These are phyloP conservation scores for Pseudococcus jackbeardsleyi DNA, from an alignment of 2,888 invertebrate genomes.

Conservation along the genomic window DNA sequence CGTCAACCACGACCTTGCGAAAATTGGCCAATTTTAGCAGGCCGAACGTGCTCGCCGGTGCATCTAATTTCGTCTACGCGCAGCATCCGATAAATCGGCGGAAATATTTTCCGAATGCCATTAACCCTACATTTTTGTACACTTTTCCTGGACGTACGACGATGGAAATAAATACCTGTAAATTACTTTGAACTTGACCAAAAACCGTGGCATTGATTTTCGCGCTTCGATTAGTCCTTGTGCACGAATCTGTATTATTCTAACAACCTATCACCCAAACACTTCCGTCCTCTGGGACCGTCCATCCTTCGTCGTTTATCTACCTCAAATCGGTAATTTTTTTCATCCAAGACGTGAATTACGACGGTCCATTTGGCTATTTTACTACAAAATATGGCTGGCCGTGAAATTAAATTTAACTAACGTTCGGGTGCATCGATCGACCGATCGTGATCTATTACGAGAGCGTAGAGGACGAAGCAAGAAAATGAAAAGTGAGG, in stretches of 20 bases:
- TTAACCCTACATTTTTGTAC: background rate
- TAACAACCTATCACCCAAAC: background rate
- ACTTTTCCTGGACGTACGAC: background rate
- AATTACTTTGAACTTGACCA: conserved; percentile 32
- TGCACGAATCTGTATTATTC: background rate
- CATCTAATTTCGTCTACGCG: background rate
- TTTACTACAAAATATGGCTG: background rate
- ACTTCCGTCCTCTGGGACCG: background rate
- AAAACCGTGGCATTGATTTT: conserved; percentile 32
- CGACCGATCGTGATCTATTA: background rate
- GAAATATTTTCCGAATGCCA: background rate
- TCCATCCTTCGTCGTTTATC: background rate
- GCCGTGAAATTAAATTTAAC: background rate
- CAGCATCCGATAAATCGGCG: background rate
- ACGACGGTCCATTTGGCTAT: background rate
- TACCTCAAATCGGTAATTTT: conserved; percentile 22
- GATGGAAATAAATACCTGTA: background rate
- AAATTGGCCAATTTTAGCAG: background rate
- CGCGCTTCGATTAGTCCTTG: conserved; percentile 4
- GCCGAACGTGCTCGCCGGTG: background rate
- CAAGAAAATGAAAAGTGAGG: background rate
- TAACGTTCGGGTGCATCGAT: background rate
- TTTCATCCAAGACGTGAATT: background rate
- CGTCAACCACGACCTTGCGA: background rate
- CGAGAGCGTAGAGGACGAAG: background rate